These are phyloP conservation scores for Eulithis testata DNA, from an alignment of 2,888 invertebrate genomes.

Conservation along the genomic window DNA sequence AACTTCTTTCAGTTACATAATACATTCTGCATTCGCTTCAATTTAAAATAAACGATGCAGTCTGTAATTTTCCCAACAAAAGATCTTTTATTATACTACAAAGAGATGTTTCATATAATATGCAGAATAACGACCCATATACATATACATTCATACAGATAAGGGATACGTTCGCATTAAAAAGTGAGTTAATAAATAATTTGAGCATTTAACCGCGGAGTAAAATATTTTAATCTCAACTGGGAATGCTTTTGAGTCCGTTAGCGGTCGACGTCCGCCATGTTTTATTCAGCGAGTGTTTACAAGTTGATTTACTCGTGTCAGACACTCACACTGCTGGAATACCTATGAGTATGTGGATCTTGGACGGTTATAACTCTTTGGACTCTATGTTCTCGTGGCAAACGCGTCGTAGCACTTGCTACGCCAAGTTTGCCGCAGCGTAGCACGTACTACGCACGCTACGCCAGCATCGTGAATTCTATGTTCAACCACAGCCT, in stretches of 20 bases:
- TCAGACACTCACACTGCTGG: constrained; percentile 29
- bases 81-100: constrained; percentile 20
- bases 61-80: constrained; percentile 37
- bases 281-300: constrained; percentile 69
- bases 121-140: constrained; percentile 46
- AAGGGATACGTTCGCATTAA: constrained; percentile 47
- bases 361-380: not conserved
- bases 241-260: constrained; percentile 67
- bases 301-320: constrained; percentile 55
- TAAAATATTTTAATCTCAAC: constrained; percentile 79
- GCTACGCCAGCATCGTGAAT: too few species aligned
- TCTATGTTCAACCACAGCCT: too few species aligned
- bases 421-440: not conserved
- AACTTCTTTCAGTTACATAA: not conserved
- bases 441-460: not conserved
- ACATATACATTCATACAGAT: constrained; percentile 32
- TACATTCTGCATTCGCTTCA: not conserved
- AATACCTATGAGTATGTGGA: constrained; percentile 28
- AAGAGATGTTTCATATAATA: constrained; percentile 7
- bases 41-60: constrained; percentile 33
- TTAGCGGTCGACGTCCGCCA: constrained; percentile 64
- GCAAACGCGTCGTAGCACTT: not conserved
- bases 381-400: not conserved
- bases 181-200: constrained; percentile 74
- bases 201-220: constrained; percentile 68